Conservation (phyloP, 2,113 vertebrate genomes). For the Notechis scutatus region DNA sequence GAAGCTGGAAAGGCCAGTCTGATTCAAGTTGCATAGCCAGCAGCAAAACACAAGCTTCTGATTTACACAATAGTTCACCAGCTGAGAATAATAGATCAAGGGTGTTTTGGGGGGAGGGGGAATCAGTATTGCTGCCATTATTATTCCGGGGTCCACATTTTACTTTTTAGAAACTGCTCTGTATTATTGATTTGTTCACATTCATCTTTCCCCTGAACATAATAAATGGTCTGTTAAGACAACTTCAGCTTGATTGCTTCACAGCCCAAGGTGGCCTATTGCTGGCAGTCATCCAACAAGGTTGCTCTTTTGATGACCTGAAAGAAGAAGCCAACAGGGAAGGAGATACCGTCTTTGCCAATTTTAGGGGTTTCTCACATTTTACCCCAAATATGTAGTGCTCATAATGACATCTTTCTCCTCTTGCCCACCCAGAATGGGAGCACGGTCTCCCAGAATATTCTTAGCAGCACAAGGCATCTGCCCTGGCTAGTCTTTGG, state of each 20-base stretch:
- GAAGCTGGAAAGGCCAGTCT: background rate
- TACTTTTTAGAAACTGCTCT: background rate
- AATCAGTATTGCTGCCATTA: background rate
- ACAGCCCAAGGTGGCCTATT: background rate
- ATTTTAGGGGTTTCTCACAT: background rate
- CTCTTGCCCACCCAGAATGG: background rate
- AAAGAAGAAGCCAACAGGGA: background rate
- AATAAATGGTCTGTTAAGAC: slow-evolving; percentile 58
- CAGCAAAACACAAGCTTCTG: background rate
- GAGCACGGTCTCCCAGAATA: no score
- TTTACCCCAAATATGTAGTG: background rate
- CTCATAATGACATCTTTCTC: background rate
- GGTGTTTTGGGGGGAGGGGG: background rate
- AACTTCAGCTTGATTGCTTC: background rate
- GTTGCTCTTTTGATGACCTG: no score
- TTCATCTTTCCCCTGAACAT: slow-evolving; percentile 11
- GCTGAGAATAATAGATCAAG: background rate
- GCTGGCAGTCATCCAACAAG: background rate
- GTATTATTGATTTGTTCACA: background rate
- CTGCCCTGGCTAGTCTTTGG: background rate
- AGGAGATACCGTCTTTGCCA: background rate
- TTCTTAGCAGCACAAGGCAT: background rate
- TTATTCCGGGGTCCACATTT: background rate
- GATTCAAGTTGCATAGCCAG: background rate
- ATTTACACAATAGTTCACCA: background rate